Conservation (phyloP, 2,888 invertebrate species). For the Cabera pusaria region DNA sequence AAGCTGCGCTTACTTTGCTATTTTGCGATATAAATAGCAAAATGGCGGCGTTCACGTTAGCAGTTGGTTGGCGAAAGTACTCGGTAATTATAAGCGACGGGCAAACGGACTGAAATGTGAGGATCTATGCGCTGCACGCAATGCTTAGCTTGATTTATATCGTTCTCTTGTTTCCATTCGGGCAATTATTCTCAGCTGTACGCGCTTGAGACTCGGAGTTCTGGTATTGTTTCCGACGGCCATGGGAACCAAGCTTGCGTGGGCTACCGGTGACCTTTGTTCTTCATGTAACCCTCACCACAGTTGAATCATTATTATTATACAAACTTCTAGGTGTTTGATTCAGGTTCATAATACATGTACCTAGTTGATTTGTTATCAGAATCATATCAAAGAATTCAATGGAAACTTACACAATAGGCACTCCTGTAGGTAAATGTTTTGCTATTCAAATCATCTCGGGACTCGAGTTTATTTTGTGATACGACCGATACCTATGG, state of each 20-base stretch:
- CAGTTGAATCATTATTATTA: constrained; percentile 44
- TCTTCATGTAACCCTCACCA: constrained; percentile 38
- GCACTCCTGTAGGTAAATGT: background rate
- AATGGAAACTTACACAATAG: constrained; percentile 7
- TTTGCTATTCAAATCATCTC: constrained; percentile 15
- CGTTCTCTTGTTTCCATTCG: constrained; percentile 75
- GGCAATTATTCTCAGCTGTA: constrained; percentile 75
- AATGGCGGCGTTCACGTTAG: constrained; percentile 71
- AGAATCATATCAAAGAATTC: background rate
- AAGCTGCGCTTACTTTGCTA: constrained; percentile 70
- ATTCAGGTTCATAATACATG: constrained; percentile 49
- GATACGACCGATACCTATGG: constrained; percentile 21
- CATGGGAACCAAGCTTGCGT: constrained; percentile 64
- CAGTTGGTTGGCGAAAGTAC: constrained; percentile 78
- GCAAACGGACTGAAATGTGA: constrained; percentile 68
- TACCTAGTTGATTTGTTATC: background rate
- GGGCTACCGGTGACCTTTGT: constrained; percentile 63
- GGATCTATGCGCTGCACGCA: constrained; percentile 79
- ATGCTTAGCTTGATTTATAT: constrained; percentile 79
- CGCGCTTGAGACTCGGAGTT: constrained; percentile 61
- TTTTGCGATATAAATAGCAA: constrained; percentile 81
- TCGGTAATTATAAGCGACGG: constrained; percentile 75
- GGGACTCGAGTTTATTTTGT: constrained; percentile 21
- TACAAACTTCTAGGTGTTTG: no score
- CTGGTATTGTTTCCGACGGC: constrained; percentile 72